Evolutionary conservation across 2,113 vertebrate species (phyloP), one percentile per base, ranked within the genome.

Genomic region (Turnix velox): DNA sequence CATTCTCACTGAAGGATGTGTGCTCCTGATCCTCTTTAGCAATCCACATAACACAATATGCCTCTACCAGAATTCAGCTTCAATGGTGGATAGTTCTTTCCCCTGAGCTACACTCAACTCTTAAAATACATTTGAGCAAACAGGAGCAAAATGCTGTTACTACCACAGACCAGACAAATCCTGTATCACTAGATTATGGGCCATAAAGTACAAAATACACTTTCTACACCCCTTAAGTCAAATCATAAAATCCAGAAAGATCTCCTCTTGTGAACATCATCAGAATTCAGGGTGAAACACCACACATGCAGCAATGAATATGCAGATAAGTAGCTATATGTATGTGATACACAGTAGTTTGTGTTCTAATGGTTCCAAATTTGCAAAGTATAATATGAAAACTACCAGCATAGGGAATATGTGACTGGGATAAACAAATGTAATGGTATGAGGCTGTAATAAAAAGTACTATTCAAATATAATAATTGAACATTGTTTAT

Each of bases 381-480:
- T 92, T 86, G 48, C 72, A 40, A 79, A 87, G 45, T 49, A 61
- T 55, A 65, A 37, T 68, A 76, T 45, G 54, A 84, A 91, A 72
- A 43, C 22, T 68, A 69, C 28, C 54, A 94, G 31, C 54, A 79
- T 7, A 73, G 23, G 48, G 42, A 86, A 86, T 62, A 23, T 49
- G 42, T 48, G 57, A 49, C 45, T 79, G 82, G 49, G 37, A 92
- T 83, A 93, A 94, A 88, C n/a, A 95, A 86, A 83, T 57, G 18
- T 74, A 89, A 87, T 59, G 88, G 18, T 48, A 68, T 81, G 42
- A 87, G 24, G 37, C 7, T 46, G 14, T 52, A 92, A 83, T 65
- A 96, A 96, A 69, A 90, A 94, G 13, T 30, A 71, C 31, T 82
- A 39, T 79, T 94, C 17, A 87, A 95, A 91, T 74, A 88, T 57